These are phyloP conservation scores for Zoanthus gigantus DNA, from an alignment of 92 coral and sea anemone genomes.

Conservation along the genomic window DNA sequence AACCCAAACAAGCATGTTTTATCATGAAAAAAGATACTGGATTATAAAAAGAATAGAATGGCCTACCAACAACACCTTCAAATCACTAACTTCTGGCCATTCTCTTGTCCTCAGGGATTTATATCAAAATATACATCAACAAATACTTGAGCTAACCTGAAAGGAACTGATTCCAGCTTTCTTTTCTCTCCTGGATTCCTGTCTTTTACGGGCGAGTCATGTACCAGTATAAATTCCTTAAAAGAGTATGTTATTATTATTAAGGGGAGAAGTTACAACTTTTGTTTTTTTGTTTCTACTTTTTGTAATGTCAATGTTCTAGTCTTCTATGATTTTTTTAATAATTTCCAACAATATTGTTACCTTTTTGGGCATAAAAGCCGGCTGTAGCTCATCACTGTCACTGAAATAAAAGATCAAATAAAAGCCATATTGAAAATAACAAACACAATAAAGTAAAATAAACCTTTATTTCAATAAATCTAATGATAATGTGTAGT, in stretches of 20 bases:
- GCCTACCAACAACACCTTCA: conserved; percentile 23
- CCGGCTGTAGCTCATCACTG: conserved; percentile 19
- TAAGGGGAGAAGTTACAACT: conserved; percentile 8
- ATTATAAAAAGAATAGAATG: conserved; percentile 19
- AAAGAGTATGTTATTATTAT: conserved; percentile 11
- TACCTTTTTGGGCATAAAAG: conserved; percentile 11
- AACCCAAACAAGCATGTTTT: conserved; percentile 5
- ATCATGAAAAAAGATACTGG: conserved; percentile 21
- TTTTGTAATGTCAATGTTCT: conserved; percentile 9
- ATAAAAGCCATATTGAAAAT: conserved; percentile 6
- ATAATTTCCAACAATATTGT: conserved; percentile 6
- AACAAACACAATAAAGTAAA: conserved; percentile 8
- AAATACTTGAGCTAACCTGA: conserved; percentile 21
- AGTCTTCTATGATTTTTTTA: conserved; percentile 8
- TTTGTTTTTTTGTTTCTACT: conserved; percentile 5
- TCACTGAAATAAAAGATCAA: conserved; percentile 13
- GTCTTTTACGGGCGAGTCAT: conserved; percentile 5
- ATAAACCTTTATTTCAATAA: conserved; percentile 11
- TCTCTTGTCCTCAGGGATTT: conserved; percentile 28
- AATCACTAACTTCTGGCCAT: conserved; percentile 30
- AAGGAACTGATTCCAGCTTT: conserved; percentile 14
- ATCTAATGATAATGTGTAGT: conserved; percentile 9
- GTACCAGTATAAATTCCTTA: conserved; percentile 7
- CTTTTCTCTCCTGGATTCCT: conserved; percentile 5
- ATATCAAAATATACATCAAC: conserved; percentile 25